Conservation (phyloP, 2,888 invertebrate genomes). For the Drosophila falleni region DNA sequence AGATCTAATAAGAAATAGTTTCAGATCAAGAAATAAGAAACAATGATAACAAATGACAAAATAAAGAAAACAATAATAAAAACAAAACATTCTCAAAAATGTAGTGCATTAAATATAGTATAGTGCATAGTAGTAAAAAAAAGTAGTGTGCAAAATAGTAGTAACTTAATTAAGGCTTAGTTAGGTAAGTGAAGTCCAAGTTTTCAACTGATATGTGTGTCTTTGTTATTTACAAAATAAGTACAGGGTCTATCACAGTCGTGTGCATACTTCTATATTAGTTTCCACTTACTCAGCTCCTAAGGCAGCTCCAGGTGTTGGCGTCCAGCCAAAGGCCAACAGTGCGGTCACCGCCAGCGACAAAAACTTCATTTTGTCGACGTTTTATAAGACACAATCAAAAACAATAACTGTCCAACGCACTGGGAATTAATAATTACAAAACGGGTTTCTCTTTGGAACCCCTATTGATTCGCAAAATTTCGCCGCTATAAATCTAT, state of each 20-base stretch:
- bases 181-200: not conserved
- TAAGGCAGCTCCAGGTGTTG: conserved; percentile 39
- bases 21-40: no score
- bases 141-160: not conserved
- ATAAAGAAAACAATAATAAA: no score
- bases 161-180: not conserved
- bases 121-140: no score
- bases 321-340: conserved; percentile 54
- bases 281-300: conserved; percentile 55
- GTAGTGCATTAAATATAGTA: no score
- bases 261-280: not conserved
- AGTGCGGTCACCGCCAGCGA: conserved; percentile 43
- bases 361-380: conserved; percentile 48
- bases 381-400: conserved; percentile 16
- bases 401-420: conserved; percentile 14
- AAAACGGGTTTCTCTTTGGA: conserved; percentile 56
- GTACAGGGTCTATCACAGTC: not conserved
- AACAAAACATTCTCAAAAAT: no score
- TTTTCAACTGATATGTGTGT: not conserved
- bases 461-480: not conserved
- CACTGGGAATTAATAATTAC: conserved; percentile 45
- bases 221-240: not conserved
- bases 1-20: no score
- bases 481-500: not conserved
- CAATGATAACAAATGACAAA: no score